Percentiles rank a stretch among this genome's conserved stretches.
Evolutionary conservation across 2,797 vertebrate genomes (phyloP).

Genomic region (Clarias fuscus): DNA sequence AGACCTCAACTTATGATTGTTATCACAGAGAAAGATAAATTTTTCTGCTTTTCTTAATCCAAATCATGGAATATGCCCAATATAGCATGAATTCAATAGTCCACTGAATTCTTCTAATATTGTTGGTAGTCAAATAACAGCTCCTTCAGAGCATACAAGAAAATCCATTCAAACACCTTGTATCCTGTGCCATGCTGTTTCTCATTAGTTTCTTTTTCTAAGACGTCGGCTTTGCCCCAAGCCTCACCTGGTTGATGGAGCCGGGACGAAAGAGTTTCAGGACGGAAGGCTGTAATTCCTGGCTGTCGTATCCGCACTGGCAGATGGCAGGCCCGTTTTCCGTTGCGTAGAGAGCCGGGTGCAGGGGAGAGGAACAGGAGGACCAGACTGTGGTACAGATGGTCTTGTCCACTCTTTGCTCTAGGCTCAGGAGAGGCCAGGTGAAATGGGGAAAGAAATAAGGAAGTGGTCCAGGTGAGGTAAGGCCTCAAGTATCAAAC

Average conservation of each 20-base stretch:
- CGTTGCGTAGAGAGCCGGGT: conserved; percentile 18
- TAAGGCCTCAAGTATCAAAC: conserved; percentile 39
- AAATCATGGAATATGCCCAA: not conserved
- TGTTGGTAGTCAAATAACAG: not conserved
- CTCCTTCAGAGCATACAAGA: not conserved
- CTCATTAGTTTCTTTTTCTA: conserved; percentile 39
- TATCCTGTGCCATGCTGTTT: conserved; percentile 11
- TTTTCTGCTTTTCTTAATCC: conserved; percentile 6
- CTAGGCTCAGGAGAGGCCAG: conserved; percentile 53
- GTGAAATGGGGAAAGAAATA: conserved; percentile 60
- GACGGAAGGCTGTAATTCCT: conserved; percentile 45
- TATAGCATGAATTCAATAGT: not conserved
- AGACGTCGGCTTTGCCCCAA: conserved; percentile 33
- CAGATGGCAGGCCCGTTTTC: conserved; percentile 58
- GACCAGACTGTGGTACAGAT: conserved; percentile 77
- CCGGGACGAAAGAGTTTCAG: conserved; percentile 41
- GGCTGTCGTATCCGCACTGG: conserved; percentile 35
- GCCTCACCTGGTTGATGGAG: conserved; percentile 51
- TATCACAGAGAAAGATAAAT: conserved; percentile 25
- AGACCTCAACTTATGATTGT: conserved; percentile 34
- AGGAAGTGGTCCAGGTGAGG: conserved; percentile 68
- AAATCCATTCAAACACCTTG: not conserved
- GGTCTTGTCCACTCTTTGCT: conserved; percentile 63
- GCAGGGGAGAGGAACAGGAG: conserved; percentile 49
- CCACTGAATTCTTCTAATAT: not conserved